Conservation (phyloP, 2,113 vertebrate genomes). For the Calidris pygmaea region DNA sequence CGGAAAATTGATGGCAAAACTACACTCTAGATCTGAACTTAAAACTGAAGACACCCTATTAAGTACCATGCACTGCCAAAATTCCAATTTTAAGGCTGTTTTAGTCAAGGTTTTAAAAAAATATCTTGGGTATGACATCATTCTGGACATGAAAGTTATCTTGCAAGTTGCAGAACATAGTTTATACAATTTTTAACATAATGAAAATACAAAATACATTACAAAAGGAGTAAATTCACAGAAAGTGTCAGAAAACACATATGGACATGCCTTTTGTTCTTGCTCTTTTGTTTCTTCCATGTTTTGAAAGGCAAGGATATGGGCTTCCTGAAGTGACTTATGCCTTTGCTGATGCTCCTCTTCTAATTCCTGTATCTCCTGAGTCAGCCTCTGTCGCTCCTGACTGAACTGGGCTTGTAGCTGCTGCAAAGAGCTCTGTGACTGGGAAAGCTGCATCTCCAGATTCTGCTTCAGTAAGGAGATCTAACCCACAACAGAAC, state of each 20-base stretch:
- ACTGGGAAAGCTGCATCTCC: slow-evolving; percentile 98
- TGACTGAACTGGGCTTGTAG: slow-evolving; percentile 95
- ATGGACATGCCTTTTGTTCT: slow-evolving; percentile 84
- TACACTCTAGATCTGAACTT: not conserved
- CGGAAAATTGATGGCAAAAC: not conserved
- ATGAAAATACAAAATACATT: not conserved
- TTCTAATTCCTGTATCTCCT: slow-evolving; percentile 94
- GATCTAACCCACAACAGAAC: slow-evolving; percentile 80
- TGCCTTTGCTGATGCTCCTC: slow-evolving; percentile 91
- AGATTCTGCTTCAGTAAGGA: slow-evolving; percentile 96
- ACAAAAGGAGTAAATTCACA: not conserved
- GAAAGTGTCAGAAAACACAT: not conserved
- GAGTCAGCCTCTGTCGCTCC: slow-evolving; percentile 91
- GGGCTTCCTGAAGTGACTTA: slow-evolving; percentile 90
- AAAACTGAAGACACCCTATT: not conserved
- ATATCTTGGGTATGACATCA: not conserved
- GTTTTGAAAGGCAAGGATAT: slow-evolving; percentile 88
- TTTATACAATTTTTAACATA: not conserved
- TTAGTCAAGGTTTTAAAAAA: not conserved
- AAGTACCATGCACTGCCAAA: not conserved
- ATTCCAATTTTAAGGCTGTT: not conserved
- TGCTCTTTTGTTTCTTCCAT: slow-evolving; percentile 90
- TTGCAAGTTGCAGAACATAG: not conserved
- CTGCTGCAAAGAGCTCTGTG: slow-evolving; percentile 94
- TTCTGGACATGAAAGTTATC: not conserved